Evolutionary conservation across 2,797 vertebrate species (phyloP), one percentile per base, ranked within the genome.

Genomic region (Acanthornis magna): DNA sequence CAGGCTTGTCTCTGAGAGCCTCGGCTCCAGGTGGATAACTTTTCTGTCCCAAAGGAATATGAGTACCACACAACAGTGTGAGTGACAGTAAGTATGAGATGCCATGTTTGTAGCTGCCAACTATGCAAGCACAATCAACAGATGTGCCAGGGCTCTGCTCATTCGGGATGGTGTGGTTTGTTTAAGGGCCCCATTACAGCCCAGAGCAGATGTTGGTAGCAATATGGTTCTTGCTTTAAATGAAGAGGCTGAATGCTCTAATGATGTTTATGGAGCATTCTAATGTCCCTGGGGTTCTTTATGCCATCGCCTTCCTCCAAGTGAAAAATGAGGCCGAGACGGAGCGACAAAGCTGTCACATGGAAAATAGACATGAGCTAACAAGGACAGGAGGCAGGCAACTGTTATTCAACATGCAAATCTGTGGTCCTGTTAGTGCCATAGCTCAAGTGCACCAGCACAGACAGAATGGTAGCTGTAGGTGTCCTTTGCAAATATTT

Each of bases 161-260:
- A 3, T 80, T 82, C 60, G 66, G 76, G 29, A 18, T 70, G 66
- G 22, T 78, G 76, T 73, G 76, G 73, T 66, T 93, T 96, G 62
- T 84, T 94, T 86, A 73, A 86, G 83, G 85, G 48, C 62, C 79
- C 60, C 45, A 27, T 78, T 88, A 90, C 5, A 61, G 91, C 70
- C 82, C 3, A 2, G 90, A 94, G 70, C 93, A 93, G 87, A 92
- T 96, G 92, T 93, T 91, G 88, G 48, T 78, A 75, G 70, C 83
- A 88, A 84, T 90, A 76, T 67, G 73, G 70, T 79, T 78, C 62
- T 79, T 96, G 70, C 63, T 95, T 91, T 92, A 92, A 95, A 95
- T 81, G 91, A 91, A 91, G 82, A 91, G 78, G 71, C 85, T 95
- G 91, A 86, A 94, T 45, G 74, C 42, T 90, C 82, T 95, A 83